Conservation (phyloP, 2,888 invertebrate genomes). For the Rosalia funebris region DNA sequence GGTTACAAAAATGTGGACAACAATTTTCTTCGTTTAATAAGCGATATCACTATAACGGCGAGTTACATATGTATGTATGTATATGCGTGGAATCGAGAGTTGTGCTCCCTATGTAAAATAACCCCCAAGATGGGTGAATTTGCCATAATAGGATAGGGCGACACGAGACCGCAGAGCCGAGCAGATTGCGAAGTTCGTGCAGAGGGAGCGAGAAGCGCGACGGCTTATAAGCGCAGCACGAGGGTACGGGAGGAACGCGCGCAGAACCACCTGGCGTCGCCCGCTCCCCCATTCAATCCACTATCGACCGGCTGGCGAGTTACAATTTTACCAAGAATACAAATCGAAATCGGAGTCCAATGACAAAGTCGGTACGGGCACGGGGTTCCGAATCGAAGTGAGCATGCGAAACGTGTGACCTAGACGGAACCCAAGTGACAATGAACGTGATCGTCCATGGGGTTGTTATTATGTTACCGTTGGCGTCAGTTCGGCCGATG, state of each 20-base stretch:
- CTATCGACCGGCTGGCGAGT: conserved; percentile 64
- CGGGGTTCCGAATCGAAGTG: conserved; percentile 52
- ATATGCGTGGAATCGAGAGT: no score
- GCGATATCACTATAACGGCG: no score
- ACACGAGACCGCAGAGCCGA: no score
- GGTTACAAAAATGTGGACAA: no score
- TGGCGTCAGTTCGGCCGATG: conserved; percentile 37
- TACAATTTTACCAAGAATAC: conserved; percentile 57
- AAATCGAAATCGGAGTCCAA: conserved; percentile 58
- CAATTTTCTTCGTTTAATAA: no score
- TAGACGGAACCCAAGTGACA: conserved; percentile 43
- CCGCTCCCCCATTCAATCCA: conserved; percentile 64
- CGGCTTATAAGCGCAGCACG: conserved; percentile 51
- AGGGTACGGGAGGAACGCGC: conserved; percentile 57
- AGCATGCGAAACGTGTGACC: conserved; percentile 52
- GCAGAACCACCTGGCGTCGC: conserved; percentile 66
- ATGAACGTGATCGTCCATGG: conserved; percentile 46
- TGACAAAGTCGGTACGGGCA: conserved; percentile 55
- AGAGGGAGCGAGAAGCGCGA: conserved; percentile 38
- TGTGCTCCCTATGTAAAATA: no score
- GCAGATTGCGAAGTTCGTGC: conserved; percentile 10
- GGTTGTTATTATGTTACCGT: conserved; percentile 38
- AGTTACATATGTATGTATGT: no score
- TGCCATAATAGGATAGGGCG: no score
- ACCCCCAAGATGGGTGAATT: no score